Percentiles rank a stretch among this genome's conserved stretches.
phyloP scores from a whole-genome alignment of 2,113 vertebrate species.

The Ramphastos sulfuratus region DNA sequence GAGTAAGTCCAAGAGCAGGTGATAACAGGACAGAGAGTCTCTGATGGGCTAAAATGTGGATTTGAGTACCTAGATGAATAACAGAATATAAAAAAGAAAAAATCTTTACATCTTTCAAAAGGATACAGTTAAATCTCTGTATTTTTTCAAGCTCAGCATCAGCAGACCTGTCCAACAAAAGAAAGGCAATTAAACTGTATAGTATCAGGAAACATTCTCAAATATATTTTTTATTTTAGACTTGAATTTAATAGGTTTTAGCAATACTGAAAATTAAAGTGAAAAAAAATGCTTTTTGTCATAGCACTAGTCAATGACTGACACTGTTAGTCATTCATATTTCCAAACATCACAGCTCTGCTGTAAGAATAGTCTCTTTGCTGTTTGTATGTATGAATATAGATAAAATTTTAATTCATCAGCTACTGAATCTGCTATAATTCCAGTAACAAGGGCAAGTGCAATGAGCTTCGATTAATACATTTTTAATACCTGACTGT shows the following conservation, averaged over 20 bases:
- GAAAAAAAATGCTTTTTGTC: background rate
- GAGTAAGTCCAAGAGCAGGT: background rate
- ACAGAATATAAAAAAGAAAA: background rate
- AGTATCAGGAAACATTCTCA: background rate
- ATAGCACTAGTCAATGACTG: background rate
- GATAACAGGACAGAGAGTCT: background rate
- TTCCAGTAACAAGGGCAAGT: background rate
- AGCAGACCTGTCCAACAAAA: conserved; percentile 68
- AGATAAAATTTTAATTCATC: background rate
- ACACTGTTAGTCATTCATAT: background rate
- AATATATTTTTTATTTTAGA: background rate
- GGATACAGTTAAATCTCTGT: conserved; percentile 82
- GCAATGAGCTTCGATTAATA: background rate
- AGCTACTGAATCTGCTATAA: background rate
- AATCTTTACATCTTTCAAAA: conserved; percentile 28
- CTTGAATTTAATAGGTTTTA: background rate
- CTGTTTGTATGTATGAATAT: background rate
- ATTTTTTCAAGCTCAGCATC: conserved; percentile 79
- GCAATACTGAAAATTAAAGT: background rate
- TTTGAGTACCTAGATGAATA: background rate
- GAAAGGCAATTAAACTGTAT: background rate
- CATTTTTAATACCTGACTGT: background rate
- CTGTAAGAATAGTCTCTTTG: background rate
- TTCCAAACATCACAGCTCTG: background rate
- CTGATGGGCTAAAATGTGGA: background rate